Evolutionary conservation across 2,797 vertebrate species (phyloP), one percentile per base, ranked within the genome.

Genomic region (Myripristis murdjan): DNA sequence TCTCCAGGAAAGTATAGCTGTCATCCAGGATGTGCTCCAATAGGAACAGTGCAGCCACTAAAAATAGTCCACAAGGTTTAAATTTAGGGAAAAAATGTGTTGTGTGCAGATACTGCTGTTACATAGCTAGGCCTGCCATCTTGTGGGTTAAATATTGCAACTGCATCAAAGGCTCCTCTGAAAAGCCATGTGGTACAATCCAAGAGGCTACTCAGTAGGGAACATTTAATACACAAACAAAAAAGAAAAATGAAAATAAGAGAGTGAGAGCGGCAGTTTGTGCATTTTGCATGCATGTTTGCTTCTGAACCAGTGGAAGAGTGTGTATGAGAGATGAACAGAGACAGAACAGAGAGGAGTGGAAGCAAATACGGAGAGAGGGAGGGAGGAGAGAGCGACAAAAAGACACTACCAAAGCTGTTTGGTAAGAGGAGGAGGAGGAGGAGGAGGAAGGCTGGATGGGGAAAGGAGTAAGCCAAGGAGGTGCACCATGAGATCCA

Each of bases 41-140:
- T 22, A 73, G 55, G 48, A 68, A 28, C 73, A 39, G 65, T 54
- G 6, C 15, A 54, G 64, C 3, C 31, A 59, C 83, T 87, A 88
- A 88, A 92, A 91, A 92, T 91, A 93, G 82, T 73, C 26, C 48
- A 11, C 37, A 43, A 5, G 71, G 52, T 85, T 73, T 87, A 67
- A 73, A 84, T 91, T 73, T 85, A 86, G 85, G 77, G 72, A 70
- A 9, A 73, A 75, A 72, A n/a, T 12, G 49, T 81, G 62, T 57
- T 63, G 60, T 46, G 43, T 76, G 62, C 65, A 64, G 73, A 47
- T 49, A 64, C 44, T 46, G 57, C 43, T 68, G 51, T 31, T 31
- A 14, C 35, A 73, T 35, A 73, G 49, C 59, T 22, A 5, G 7
- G 64, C 75, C 63, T 82, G 86, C 90, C 92, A 91, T 52, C 93